Conservation (phyloP, 2,888 invertebrate species). For the Ypsolopha scabrella region DNA sequence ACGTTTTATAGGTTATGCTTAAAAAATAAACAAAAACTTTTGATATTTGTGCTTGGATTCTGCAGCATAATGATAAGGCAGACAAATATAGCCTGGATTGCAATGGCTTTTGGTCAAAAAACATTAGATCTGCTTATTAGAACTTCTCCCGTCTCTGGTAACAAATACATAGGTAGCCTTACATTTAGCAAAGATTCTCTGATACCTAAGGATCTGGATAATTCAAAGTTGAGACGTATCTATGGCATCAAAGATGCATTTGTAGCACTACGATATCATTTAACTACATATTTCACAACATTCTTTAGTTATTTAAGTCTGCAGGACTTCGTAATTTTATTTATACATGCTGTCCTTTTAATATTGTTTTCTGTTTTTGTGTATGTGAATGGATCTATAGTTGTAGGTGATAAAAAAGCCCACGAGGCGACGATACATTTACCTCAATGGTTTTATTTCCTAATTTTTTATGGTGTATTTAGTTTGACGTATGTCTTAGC, state of each 20-base stretch:
- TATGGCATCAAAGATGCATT: constrained; percentile 34
- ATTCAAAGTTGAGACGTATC: constrained; percentile 41
- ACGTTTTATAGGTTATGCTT: constrained; percentile 73
- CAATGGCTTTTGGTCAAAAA: constrained; percentile 72
- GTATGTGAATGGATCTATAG: constrained; percentile 84
- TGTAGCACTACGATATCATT: constrained; percentile 37
- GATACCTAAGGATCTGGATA: constrained; percentile 35
- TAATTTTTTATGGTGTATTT: constrained; percentile 76
- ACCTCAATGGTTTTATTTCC: constrained; percentile 91
- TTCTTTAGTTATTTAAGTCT: constrained; percentile 31
- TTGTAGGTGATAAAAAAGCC: constrained; percentile 92
- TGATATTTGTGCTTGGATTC: constrained; percentile 61
- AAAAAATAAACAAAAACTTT: constrained; percentile 39
- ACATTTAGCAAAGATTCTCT: constrained; percentile 26
- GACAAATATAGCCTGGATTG: constrained; percentile 94
- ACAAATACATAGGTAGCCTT: constrained; percentile 27
- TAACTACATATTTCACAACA: constrained; percentile 24
- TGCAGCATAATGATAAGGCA: constrained; percentile 87
- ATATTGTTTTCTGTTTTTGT: constrained; percentile 78
- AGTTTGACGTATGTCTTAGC: constrained; percentile 73
- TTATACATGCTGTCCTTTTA: constrained; percentile 59
- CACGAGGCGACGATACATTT: constrained; percentile 86
- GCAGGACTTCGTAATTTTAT: constrained; percentile 29
- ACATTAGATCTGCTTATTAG: constrained; percentile 35
- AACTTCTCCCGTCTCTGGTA: constrained; percentile 48